phyloP scores from a whole-genome alignment of 2,797 vertebrate species.

The Poecilia picta region DNA sequence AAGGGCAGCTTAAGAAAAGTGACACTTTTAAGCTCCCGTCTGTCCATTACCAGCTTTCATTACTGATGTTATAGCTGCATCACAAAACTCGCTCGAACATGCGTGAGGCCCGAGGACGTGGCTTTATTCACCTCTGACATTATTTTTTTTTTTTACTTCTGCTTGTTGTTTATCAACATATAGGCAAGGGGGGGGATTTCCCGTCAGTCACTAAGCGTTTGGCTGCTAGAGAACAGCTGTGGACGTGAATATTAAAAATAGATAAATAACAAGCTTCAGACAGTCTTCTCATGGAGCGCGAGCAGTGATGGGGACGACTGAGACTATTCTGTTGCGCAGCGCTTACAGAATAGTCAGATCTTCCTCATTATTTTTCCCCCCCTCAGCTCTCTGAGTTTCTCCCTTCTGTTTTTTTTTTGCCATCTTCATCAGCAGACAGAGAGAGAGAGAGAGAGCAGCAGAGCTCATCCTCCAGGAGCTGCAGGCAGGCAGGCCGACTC shows the following conservation, averaged over 20 bases:
- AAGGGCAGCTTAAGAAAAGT: background rate
- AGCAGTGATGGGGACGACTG: constrained; percentile 55
- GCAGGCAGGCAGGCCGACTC: constrained; percentile 44
- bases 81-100: background rate
- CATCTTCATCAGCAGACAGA: constrained; percentile 62
- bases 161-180: constrained; percentile 22
- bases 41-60: background rate
- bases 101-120: constrained; percentile 14
- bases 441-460: constrained; percentile 20
- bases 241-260: constrained; percentile 53
- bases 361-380: constrained; percentile 75
- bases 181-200: constrained; percentile 45
- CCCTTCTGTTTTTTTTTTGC: constrained; percentile 55
- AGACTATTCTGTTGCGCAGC: constrained; percentile 65
- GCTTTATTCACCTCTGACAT: constrained; percentile 44
- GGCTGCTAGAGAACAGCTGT: constrained; percentile 31
- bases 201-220: constrained; percentile 50
- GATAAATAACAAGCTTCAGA: constrained; percentile 55
- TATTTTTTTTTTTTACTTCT: constrained; percentile 35
- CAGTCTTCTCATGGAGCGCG: constrained; percentile 59
- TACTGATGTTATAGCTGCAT: background rate
- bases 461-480: constrained; percentile 27
- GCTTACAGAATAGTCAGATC: constrained; percentile 67
- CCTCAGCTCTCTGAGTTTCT: constrained; percentile 49
- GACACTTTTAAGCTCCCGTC: background rate